A percentile compares a stretch with the other conserved stretches of the same genome.
phyloP scores from a whole-genome alignment of 2,113 vertebrate species.

The Porphyrio hochstetteri region DNA sequence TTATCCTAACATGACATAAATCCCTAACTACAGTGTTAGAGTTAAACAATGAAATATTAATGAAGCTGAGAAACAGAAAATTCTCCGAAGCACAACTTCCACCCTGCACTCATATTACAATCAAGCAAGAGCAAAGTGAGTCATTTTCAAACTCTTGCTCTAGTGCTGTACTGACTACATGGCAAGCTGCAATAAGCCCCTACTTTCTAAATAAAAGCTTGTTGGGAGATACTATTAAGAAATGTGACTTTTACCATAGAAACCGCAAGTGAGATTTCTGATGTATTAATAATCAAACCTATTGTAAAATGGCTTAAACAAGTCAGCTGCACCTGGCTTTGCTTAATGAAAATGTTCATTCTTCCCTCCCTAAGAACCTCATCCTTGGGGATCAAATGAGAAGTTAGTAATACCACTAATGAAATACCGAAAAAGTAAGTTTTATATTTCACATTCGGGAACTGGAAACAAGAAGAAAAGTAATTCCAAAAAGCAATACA shows the following conservation, averaged over 20 bases:
- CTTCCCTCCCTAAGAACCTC: background rate
- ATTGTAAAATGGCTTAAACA: background rate
- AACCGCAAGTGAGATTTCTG: background rate
- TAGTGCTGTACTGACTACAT: background rate
- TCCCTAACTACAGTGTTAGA: background rate
- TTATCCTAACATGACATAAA: background rate
- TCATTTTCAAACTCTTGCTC: background rate
- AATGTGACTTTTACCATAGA: background rate
- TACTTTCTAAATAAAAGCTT: background rate
- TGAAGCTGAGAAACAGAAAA: background rate
- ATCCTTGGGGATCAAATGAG: background rate
- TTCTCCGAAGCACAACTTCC: background rate
- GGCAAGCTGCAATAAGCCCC: background rate
- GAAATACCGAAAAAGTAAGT: background rate
- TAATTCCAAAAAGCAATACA: background rate
- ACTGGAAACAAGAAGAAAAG: background rate
- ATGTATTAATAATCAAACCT: background rate
- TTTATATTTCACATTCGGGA: background rate
- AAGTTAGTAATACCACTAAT: background rate
- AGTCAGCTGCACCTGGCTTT: background rate
- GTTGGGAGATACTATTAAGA: background rate
- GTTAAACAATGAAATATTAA: background rate
- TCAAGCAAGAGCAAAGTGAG: background rate
- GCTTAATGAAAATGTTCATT: background rate
- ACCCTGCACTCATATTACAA: background rate